Conservation (phyloP, 2,113 vertebrate genomes). For the Gnathonemus echidnorhynchus region DNA sequence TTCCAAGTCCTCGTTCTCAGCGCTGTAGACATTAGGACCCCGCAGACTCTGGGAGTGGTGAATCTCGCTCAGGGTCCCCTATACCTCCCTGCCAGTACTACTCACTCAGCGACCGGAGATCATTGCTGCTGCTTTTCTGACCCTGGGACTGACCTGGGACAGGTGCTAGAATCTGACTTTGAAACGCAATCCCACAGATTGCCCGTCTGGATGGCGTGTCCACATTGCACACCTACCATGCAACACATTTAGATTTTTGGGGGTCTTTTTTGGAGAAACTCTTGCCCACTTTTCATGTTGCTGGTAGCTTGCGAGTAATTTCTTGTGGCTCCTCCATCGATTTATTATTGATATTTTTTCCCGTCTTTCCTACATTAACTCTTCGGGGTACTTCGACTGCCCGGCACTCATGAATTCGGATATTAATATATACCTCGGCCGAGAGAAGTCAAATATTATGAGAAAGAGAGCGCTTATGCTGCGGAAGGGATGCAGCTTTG, state of each 20-base stretch:
- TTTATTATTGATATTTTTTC: neutral
- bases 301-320: conserved; percentile 28
- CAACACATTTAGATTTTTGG: conserved; percentile 30
- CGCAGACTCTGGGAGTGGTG: conserved; percentile 39
- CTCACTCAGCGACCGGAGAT: neutral
- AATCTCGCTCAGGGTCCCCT: conserved; percentile 20
- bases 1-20: neutral
- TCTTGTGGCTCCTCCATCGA: neutral
- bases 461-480: conserved; percentile 70
- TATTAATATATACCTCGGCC: conserved; percentile 67
- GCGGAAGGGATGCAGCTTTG: conserved; percentile 75
- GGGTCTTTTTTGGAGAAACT: conserved; percentile 34
- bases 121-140: conserved; percentile 8
- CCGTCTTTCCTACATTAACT: conserved; percentile 18
- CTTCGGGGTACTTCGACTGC: conserved; percentile 4
- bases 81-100: neutral
- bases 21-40: conserved; percentile 16
- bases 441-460: conserved; percentile 66
- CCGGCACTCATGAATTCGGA: conserved; percentile 66
- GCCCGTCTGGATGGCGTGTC: conserved; percentile 28
- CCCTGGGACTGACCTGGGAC: conserved; percentile 9
- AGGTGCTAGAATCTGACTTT: conserved; percentile 23
- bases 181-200: neutral
- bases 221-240: conserved; percentile 28
- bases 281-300: conserved; percentile 48